A percentile compares a stretch with the other conserved stretches of the same genome.
Evolutionary conservation across 2,888 invertebrate species (phyloP).

Genomic region (Nineta flava): DNA sequence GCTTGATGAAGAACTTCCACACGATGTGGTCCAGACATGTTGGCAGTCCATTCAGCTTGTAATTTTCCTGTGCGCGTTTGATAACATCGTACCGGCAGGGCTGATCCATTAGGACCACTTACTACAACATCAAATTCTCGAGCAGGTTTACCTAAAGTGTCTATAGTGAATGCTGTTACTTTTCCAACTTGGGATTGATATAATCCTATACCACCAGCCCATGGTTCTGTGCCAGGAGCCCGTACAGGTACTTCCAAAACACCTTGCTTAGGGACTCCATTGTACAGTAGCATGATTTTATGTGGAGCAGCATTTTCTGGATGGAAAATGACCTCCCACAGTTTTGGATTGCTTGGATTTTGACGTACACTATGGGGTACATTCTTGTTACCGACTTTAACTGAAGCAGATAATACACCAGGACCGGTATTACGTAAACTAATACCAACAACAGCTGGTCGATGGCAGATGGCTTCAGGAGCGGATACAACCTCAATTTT

Average conservation of each 20-base stretch:
- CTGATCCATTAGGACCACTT: slow-evolving; percentile 27
- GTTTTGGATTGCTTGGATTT: slow-evolving; percentile 46
- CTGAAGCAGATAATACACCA: slow-evolving; percentile 63
- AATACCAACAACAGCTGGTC: slow-evolving; percentile 65
- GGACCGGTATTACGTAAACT: slow-evolving; percentile 37
- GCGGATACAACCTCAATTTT: slow-evolving; percentile 23
- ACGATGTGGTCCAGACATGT: slow-evolving; percentile 47
- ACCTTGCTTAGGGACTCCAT: slow-evolving; percentile 58
- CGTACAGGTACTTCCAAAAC: slow-evolving; percentile 39
- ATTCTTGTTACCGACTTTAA: slow-evolving; percentile 64
- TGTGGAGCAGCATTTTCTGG: slow-evolving; percentile 80
- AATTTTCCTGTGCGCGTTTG: slow-evolving; percentile 92
- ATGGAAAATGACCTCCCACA: slow-evolving; percentile 75
- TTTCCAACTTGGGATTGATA: slow-evolving; percentile 73
- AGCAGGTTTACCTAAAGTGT: slow-evolving; percentile 69
- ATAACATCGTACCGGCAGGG: slow-evolving; percentile 54
- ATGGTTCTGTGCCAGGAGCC: slow-evolving; percentile 28
- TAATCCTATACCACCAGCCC: slow-evolving; percentile 63
- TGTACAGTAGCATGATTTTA: slow-evolving; percentile 57
- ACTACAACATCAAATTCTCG: slow-evolving; percentile 87
- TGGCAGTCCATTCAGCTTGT: slow-evolving; percentile 83
- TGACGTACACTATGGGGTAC: slow-evolving; percentile 71
- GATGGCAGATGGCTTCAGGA: slow-evolving; percentile 58
- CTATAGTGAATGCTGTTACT: slow-evolving; percentile 75
- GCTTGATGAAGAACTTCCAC: slow-evolving; percentile 81